Evolutionary conservation across 2,113 vertebrate species (phyloP), one percentile per base, ranked within the genome.

Genomic region (Percina caprodes): DNA sequence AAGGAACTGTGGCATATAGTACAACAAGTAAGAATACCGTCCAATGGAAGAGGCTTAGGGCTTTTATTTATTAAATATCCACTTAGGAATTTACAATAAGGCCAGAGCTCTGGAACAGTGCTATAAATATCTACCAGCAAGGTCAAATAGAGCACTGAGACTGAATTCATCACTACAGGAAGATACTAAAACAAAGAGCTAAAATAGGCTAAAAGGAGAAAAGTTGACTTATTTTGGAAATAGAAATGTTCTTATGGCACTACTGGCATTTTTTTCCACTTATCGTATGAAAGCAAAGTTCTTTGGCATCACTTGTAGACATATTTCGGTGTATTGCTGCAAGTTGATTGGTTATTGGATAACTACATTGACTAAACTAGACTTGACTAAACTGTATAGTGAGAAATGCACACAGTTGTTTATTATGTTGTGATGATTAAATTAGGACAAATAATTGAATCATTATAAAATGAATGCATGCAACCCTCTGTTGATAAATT

Each of bases 381-480:
- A 35, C 21, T 30, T 16, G 19, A 82, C 35, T 48, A 0, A 48
- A 51, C 35, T 59, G 69, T 77, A 15, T 55, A 69, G 19, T 14
- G 16, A 48, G 13, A 13, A 23, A 33, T 62, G 62, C 35, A 68
- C 19, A 18, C 45, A 23, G 51, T 35, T 24, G 6, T 84, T 72
- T 79, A 65, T 58, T 71, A 79, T 66, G 72, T 65, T 13, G 59
- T 33, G 21, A 77, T 54, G 68, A 77, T 80, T 82, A 75, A 79
- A 90, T 90, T 80, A 69, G 54, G 82, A 85, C 58, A 72, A 90
- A 87, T 83, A 23, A 77, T 85, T 80, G 18, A 33, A 80, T 87
- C 45, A 77, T 69, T 62, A 59, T 39, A 26, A 77, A 82, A 61
- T 21, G 62, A 51, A 73, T 8, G 68, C 21, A 68, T 35, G 35